phyloP scores from a whole-genome alignment of 2,113 vertebrate genomes.

The Mola mola region DNA sequence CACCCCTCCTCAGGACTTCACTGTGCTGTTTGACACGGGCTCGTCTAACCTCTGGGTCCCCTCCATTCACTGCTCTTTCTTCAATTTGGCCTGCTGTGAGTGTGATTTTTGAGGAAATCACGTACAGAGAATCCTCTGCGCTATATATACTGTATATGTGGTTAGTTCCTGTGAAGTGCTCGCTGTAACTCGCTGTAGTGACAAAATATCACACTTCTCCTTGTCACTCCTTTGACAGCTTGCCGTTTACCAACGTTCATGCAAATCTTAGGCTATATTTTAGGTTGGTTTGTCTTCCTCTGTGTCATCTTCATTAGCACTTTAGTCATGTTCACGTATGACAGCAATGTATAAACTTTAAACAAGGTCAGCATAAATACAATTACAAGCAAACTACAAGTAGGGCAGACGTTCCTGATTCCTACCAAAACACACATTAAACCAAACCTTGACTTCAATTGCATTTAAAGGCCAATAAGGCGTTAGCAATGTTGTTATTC shows the following conservation, averaged over 20 bases:
- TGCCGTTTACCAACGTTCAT: not conserved
- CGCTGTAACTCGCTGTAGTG: not conserved
- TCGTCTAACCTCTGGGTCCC: conserved; percentile 93
- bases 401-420: not conserved
- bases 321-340: not conserved
- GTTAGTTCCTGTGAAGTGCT: not conserved
- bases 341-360: not conserved
- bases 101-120: not conserved
- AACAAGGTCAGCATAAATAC: not conserved
- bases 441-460: not conserved
- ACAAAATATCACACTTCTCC: not conserved
- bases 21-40: conserved; percentile 89
- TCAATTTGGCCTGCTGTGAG: conserved; percentile 90
- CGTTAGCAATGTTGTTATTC: too few species aligned
- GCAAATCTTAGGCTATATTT: not conserved
- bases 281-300: not conserved
- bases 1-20: conserved; percentile 87
- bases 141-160: not conserved
- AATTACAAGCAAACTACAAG: not conserved
- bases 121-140: not conserved
- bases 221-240: too few species aligned
- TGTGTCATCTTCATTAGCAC: not conserved
- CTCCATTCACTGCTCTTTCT: conserved; percentile 83
- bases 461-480: not conserved
- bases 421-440: not conserved